A percentile compares a stretch with the other conserved stretches of the same genome.
Evolutionary conservation across 2,888 invertebrate species (phyloP).

Genomic region (Pseudeuparius sepicola): DNA sequence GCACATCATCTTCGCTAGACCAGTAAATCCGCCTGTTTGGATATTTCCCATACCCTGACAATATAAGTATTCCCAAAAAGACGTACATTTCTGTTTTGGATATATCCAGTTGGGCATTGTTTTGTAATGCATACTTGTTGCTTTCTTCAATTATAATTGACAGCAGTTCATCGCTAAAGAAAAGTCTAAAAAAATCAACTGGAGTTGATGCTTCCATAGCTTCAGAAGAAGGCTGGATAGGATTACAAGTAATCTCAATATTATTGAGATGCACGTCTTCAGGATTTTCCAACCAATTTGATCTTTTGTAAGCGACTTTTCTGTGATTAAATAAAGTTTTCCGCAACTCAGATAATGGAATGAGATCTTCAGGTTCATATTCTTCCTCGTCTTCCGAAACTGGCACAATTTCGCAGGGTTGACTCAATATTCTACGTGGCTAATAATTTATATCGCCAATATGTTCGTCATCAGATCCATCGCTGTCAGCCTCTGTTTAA

Average conservation of each 20-base stretch:
- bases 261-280: no score
- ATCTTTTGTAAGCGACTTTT: no score
- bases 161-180: background rate
- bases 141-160: background rate
- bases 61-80: background rate
- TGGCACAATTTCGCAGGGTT: no score
- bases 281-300: no score
- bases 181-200: constrained; percentile 1
- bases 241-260: background rate
- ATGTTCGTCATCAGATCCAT: no score
- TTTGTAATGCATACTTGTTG: background rate
- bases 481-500: no score
- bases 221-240: background rate
- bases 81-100: constrained; percentile 1
- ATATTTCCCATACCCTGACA: background rate
- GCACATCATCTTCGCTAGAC: background rate
- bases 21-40: background rate
- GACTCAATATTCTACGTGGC: no score
- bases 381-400: no score
- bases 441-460: no score
- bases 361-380: no score
- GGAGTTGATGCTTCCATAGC: background rate
- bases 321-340: no score
- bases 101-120: background rate
- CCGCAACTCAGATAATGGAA: no score